These are phyloP conservation scores for Ia io DNA, from an alignment of 2,113 vertebrate species.

Conservation along the genomic window DNA sequence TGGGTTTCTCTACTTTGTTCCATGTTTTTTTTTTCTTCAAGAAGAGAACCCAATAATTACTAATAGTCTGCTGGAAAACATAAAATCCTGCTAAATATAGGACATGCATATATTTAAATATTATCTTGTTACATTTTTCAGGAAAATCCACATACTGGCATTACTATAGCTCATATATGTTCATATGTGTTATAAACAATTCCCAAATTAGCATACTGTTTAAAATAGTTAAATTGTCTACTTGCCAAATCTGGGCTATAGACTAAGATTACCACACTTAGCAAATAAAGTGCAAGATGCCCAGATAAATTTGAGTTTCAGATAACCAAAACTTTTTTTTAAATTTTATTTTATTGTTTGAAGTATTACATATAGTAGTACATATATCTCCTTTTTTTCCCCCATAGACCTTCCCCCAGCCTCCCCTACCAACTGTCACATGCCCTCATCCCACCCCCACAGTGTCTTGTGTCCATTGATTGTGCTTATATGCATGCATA, in stretches of 20 bases:
- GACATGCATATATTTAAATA: neutral
- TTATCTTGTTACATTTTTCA: neutral
- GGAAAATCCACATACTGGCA: neutral
- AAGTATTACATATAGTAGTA: too few relatives aligned
- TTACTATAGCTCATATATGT: neutral
- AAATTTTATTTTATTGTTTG: too few relatives aligned
- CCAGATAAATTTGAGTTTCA: neutral
- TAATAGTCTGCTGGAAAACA: neutral
- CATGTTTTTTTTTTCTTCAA: neutral
- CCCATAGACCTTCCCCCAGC: too few relatives aligned
- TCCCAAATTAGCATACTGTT: neutral
- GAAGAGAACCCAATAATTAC: neutral
- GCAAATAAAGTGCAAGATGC: neutral
- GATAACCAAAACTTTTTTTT: neutral
- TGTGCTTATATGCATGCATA: too few relatives aligned
- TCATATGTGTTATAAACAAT: neutral
- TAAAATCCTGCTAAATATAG: neutral
- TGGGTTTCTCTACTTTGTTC: neutral
- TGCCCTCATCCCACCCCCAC: too few relatives aligned
- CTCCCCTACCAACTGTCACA: too few relatives aligned
- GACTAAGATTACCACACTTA: neutral
- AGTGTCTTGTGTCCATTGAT: too few relatives aligned
- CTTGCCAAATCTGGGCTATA: neutral
- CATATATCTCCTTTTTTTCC: too few relatives aligned
- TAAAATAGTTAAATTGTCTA: neutral